Evolutionary conservation across 37 sponge, comb jelly and placozoan species (phyloP), one percentile per base, ranked within the genome.

Genomic region (Dysidea cf. avara): DNA sequence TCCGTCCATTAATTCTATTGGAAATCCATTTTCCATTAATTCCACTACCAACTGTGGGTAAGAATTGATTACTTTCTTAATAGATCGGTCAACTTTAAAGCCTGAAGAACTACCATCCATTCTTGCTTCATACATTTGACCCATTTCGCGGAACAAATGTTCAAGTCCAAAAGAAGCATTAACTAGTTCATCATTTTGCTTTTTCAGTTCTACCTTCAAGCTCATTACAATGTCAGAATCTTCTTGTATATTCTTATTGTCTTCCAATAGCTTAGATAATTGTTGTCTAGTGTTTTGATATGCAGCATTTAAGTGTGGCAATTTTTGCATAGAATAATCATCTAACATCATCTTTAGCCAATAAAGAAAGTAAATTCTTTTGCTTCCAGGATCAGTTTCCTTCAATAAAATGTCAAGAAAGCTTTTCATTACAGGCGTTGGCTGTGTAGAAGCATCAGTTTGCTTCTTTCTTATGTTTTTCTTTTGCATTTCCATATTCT

Each of bases 1-100:
- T 29, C 78, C 78, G 49, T 77, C 78, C 37, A 77, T 29, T 24
- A 77, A 33, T 43, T 77, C 78, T 2, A 77, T 18, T 9, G 78
- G 78, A 65, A 66, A 66, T 13, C 78, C 78, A 43, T 68, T 47
- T 68, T 58, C 11, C 28, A 79, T 46, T 7, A 79, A 34, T 25
- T 79, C 69, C 13, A 69, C 80, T 40, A 69, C 70, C 2, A 79
- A 24, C 21, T 24, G 25, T 39, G 80, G 80, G 16, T 68, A 56
- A 2, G n/a, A 56, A 35, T 32, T 36, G 46, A 58, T 2, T 22
- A 17, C 16, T 25, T 35, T 20, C 48, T 47, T 61, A 43, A 63
- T 3, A 46, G 7, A 1, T 26, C 11, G 46, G 5, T 5, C 5
- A 12, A 63, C 7, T 64, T 31, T 7, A 25, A 20, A 5, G 28